These are phyloP conservation scores for Tricholaema leucomelas DNA, from an alignment of 2,113 vertebrate genomes.

Conservation along the genomic window DNA sequence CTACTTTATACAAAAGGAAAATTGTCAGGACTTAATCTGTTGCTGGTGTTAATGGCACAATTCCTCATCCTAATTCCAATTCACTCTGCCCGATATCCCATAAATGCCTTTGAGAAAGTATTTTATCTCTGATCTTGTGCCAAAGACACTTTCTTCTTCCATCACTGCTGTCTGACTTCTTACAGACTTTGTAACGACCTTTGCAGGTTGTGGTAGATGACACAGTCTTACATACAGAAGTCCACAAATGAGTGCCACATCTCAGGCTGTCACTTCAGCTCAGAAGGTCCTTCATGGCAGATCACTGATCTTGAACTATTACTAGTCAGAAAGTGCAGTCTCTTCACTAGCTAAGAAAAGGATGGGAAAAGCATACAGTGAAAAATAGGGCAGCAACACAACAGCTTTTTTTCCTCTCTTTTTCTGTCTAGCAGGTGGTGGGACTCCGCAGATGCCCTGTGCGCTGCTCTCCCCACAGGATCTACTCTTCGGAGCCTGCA, in stretches of 20 bases:
- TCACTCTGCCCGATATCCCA: constrained; percentile 42
- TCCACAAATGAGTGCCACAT: neutral
- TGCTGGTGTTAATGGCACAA: neutral
- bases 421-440: neutral
- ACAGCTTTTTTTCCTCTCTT: neutral
- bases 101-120: constrained; percentile 42
- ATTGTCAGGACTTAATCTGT: constrained; percentile 21
- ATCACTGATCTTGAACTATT: constrained; percentile 31
- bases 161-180: constrained; percentile 1
- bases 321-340: neutral
- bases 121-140: constrained; percentile 41
- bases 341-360: neutral
- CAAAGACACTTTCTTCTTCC: constrained; percentile 58
- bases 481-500: neutral
- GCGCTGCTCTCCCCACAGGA: accelerated
- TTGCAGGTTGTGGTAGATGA: neutral
- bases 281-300: neutral
- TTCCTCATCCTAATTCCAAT: constrained; percentile 38
- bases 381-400: neutral
- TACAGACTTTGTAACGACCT: constrained; percentile 27
- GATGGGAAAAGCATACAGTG: neutral
- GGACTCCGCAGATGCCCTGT: accelerated
- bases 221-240: neutral
- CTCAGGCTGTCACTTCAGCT: constrained; percentile 27
- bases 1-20: neutral